Conservation (phyloP, 1,140 invertebrate species). For the Pogonognathellus flavescens region DNA sequence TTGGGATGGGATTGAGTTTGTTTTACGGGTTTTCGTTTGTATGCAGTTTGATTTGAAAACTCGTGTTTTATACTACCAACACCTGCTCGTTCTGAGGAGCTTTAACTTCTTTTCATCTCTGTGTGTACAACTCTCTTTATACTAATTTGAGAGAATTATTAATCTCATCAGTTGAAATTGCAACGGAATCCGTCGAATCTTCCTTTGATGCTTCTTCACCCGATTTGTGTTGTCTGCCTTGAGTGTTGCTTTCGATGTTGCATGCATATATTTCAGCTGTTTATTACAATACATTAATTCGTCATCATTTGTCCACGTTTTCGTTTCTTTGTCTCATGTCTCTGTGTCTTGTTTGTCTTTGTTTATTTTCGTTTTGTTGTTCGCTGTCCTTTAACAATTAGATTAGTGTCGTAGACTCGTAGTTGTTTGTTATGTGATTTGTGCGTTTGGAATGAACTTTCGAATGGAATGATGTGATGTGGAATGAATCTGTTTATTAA, state of each 20-base stretch:
- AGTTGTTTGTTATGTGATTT: conserved; percentile 1
- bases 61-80: conserved; percentile 5
- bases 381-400: neutral
- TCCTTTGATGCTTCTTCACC: conserved; percentile 50
- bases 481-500: conserved; percentile 16
- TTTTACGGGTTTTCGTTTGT: conserved; percentile 51
- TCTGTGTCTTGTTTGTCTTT: conserved; percentile 28
- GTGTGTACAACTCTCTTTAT: conserved; percentile 20
- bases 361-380: conserved; percentile 32
- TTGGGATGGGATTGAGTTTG: conserved; percentile 45
- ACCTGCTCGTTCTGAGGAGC: conserved; percentile 1
- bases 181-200: conserved; percentile 60
- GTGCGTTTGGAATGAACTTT: conserved; percentile 39
- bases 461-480: conserved; percentile 36
- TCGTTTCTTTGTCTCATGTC: conserved; percentile 5
- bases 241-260: conserved; percentile 66
- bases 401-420: conserved; percentile 1
- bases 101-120: conserved; percentile 14
- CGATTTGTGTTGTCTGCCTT: conserved; percentile 62
- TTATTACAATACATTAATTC: conserved; percentile 11
- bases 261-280: conserved; percentile 57
- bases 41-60: conserved; percentile 15
- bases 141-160: conserved; percentile 19
- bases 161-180: conserved; percentile 1
- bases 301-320: neutral